A percentile compares a stretch with the other conserved stretches of the same genome.
phyloP scores from a whole-genome alignment of 2,797 vertebrate species.

The Pseudochirops cupreus region DNA sequence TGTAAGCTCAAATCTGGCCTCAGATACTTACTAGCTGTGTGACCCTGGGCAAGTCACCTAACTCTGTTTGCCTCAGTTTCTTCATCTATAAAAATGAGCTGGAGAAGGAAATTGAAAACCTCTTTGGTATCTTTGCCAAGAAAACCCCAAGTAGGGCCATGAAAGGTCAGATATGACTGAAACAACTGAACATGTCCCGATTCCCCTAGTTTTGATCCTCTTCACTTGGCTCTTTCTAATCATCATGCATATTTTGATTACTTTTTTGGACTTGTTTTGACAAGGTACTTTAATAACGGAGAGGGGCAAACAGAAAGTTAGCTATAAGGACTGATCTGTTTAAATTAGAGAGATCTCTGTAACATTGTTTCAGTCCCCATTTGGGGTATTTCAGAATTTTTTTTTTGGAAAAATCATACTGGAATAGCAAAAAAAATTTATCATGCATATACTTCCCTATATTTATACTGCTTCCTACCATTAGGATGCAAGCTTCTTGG shows the following conservation, averaged over 20 bases:
- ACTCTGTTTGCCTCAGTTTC: background rate
- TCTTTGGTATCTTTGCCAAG: background rate
- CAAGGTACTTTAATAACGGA: background rate
- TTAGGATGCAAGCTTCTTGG: background rate
- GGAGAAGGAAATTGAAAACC: background rate
- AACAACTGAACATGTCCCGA: background rate
- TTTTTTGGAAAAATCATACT: background rate
- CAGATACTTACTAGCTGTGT: background rate
- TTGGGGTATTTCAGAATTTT: background rate
- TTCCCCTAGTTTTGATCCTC: background rate
- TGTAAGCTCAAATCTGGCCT: background rate
- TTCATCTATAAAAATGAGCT: background rate
- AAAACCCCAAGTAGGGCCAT: background rate
- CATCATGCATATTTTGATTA: background rate
- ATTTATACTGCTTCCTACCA: background rate
- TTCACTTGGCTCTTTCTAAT: background rate
- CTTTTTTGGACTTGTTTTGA: background rate
- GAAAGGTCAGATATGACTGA: background rate
- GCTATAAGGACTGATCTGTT: background rate
- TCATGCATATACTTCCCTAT: background rate
- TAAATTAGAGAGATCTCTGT: background rate
- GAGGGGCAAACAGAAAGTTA: background rate
- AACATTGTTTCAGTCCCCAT: background rate
- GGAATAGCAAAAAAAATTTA: background rate
- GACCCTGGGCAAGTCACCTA: background rate